phyloP scores from a whole-genome alignment of 1,140 invertebrate species.

The Hyposmocoma kahamanoa region DNA sequence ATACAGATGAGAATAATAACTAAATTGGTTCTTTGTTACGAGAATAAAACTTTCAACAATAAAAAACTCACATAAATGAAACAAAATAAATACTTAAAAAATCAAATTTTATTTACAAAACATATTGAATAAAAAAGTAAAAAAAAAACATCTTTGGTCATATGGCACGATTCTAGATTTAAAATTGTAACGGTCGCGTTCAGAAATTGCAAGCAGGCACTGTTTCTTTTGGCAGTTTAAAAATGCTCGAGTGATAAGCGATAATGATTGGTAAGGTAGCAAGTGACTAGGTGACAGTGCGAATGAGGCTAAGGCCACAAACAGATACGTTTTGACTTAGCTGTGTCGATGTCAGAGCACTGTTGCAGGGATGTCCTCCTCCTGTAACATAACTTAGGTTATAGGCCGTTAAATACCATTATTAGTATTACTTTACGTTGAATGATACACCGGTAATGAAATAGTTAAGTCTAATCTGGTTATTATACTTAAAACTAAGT shows the following conservation, averaged over 20 bases:
- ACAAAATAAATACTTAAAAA: neutral
- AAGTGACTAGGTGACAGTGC: conserved; percentile 46
- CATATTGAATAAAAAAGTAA: conserved; percentile 16
- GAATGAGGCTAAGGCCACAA: conserved; percentile 55
- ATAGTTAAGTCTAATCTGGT: too few species aligned
- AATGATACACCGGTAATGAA: too few species aligned
- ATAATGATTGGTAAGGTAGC: conserved; percentile 65
- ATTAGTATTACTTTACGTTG: too few species aligned
- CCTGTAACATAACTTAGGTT: conserved; percentile 30
- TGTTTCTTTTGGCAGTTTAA: neutral
- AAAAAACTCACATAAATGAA: neutral
- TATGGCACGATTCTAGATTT: conserved; percentile 24
- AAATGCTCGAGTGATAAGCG: conserved; percentile 52
- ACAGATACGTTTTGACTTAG: conserved; percentile 64
- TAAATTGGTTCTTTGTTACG: conserved; percentile 44
- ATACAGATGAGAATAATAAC: conserved; percentile 35
- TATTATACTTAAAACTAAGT: too few species aligned
- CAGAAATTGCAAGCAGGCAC: conserved; percentile 24
- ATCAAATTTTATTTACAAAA: conserved; percentile 4
- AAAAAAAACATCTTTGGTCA: conserved; percentile 38
- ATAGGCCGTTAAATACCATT: too few species aligned
- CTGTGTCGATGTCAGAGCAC: conserved; percentile 59
- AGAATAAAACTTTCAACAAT: conserved; percentile 36
- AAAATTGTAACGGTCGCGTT: conserved; percentile 13
- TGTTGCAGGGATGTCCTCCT: conserved; percentile 65